Evolutionary conservation across 2,888 invertebrate genomes (phyloP), one percentile per base, ranked within the genome.

Genomic region (Pristionchus fissidentatus): DNA sequence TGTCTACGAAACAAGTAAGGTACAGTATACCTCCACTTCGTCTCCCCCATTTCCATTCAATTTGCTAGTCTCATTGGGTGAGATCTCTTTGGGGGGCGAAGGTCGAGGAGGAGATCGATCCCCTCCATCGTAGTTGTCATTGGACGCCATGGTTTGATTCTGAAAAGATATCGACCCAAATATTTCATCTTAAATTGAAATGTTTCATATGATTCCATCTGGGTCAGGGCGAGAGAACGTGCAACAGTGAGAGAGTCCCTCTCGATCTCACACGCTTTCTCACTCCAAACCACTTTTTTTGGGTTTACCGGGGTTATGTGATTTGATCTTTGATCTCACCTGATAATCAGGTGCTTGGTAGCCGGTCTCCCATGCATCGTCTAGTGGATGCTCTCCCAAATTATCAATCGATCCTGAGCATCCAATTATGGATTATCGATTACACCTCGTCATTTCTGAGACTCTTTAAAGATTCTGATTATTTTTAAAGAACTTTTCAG

Each of bases 61-160:
- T 57, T 73, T 86, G 66, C 52, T 86, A 66, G 57, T 86, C 70
- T 73, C 84, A 81, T 49, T 19, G 5, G 83, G 52, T 55, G n/a
- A n/a, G n/a, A n/a, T 60, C 49, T 38, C 38, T 22, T n/a, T 60
- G n/a, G 66, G 62, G 3, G 81, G 62, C 26, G 66, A 46, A 3
- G 43, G 62, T 46, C 49, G 35, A 13, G 38, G 55, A 46, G 55
- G 38, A 57, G 57, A 57, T 1, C 41, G 38, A 26, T 41, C 49
- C 0, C 29, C 62, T 26, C 80, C 80, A 29, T 5, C 13, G 46
- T 81, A 81, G 46, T 81, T 81, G 8, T n/a, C 26, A 29, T 81
- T 81, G 1, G 62, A 60, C 19, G 80, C 80, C n/a, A 57, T 8
- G 3, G 57, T 57, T 19, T 55, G 57, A 19, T 46, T 29, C 43